A percentile compares a stretch with the other conserved stretches of the same genome.
These are phyloP conservation scores for Danionella dracula DNA, from an alignment of 2,797 vertebrate genomes.

Conservation along the genomic window DNA sequence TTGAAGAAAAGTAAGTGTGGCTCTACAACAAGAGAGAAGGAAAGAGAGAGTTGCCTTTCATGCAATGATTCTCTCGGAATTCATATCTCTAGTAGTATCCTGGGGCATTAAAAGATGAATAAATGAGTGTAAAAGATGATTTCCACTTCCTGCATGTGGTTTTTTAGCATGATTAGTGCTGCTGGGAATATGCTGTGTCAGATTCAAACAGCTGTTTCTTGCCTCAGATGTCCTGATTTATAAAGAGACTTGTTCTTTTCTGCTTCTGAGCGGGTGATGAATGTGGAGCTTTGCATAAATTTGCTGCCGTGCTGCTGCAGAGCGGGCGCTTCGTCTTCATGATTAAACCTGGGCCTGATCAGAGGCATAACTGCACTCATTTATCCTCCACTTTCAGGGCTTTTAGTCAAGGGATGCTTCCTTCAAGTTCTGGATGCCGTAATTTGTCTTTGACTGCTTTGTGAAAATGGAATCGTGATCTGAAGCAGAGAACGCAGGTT, in stretches of 20 bases:
- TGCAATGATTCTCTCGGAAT: no score
- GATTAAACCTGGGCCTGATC: slow-evolving; percentile 45
- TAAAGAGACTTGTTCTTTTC: slow-evolving; percentile 48
- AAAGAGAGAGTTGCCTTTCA: no score
- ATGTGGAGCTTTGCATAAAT: slow-evolving; percentile 50
- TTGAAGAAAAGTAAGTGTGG: no score
- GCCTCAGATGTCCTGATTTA: slow-evolving; percentile 45
- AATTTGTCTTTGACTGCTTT: no score
- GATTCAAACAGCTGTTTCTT: slow-evolving; percentile 31
- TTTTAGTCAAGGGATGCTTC: slow-evolving; percentile 20
- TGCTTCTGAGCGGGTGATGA: slow-evolving; percentile 47
- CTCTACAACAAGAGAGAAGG: no score
- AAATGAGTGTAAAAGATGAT: no score
- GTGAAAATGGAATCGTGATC: no score
- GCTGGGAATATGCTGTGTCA: neutral
- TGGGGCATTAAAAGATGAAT: no score
- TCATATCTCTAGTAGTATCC: no score
- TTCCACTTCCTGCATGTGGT: neutral
- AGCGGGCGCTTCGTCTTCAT: slow-evolving; percentile 42
- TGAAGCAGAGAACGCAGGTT: no score
- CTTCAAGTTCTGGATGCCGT: no score
- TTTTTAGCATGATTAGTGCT: neutral
- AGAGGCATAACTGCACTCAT: slow-evolving; percentile 44
- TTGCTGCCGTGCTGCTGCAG: slow-evolving; percentile 36
- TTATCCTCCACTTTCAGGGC: slow-evolving; percentile 34